These are phyloP conservation scores for Porites rus DNA, from an alignment of 92 coral and sea anemone genomes.

Conservation along the genomic window DNA sequence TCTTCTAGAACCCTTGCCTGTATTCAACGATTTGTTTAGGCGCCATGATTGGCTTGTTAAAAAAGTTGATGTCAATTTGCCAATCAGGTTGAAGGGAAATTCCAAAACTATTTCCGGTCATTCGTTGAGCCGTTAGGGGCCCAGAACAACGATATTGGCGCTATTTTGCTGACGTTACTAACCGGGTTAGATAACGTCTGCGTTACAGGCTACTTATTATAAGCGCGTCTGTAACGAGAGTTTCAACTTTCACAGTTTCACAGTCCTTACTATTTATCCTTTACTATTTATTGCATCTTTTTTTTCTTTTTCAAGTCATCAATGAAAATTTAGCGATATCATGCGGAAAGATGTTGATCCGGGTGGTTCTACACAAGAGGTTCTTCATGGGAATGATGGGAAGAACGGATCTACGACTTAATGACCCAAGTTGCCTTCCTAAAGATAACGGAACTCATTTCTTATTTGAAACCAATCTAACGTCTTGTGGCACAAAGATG, in stretches of 20 bases:
- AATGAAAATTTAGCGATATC: conserved; percentile 80
- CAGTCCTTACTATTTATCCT: too few species aligned
- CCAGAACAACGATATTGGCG: too few species aligned
- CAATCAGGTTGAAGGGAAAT: too few species aligned
- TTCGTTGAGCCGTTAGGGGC: too few species aligned
- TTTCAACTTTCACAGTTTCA: neutral
- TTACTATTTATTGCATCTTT: neutral
- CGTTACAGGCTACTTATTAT: too few species aligned
- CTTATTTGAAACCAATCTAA: conserved; percentile 64
- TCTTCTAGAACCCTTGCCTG: too few species aligned
- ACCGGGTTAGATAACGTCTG: too few species aligned
- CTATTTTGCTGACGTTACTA: too few species aligned
- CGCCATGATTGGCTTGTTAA: too few species aligned
- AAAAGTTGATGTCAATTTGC: too few species aligned
- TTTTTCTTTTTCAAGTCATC: conserved; percentile 19
- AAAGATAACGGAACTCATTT: conserved; percentile 70
- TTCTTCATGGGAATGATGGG: conserved; percentile 74
- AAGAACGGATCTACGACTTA: conserved; percentile 68
- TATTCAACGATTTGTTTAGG: too few species aligned
- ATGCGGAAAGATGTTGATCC: conserved; percentile 78
- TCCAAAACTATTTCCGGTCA: too few species aligned
- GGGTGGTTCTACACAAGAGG: conserved; percentile 53
- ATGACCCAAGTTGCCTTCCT: conserved; percentile 78
- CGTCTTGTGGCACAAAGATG: conserved; percentile 78
- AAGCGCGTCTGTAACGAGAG: neutral